A percentile compares a stretch with the other conserved stretches of the same genome.
Conservation (phyloP, 2,797 vertebrate species). For the Periophthalmus magnuspinnatus region DNA sequence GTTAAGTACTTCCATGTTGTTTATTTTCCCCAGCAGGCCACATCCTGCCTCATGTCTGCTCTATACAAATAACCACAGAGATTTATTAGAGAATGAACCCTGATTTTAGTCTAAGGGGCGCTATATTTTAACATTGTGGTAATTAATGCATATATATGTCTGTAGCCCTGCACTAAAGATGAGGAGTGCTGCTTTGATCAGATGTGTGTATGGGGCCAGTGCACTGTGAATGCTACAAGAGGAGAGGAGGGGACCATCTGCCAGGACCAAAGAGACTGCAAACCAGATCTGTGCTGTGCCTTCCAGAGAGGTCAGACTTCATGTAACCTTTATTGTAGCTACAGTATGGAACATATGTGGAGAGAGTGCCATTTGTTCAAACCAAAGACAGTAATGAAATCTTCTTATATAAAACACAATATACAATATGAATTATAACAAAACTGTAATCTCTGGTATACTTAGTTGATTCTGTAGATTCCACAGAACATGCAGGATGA, state of each 20-base stretch:
- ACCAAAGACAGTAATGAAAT: background rate
- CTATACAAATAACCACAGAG: background rate
- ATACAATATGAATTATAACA: background rate
- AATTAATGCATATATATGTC: background rate
- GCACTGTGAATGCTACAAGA: conserved; percentile 67
- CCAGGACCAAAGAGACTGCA: conserved; percentile 89
- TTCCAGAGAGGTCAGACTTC: conserved; percentile 84
- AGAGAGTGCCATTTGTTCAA: no score
- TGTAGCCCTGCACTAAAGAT: conserved; percentile 85
- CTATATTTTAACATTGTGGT: background rate
- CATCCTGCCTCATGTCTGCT: background rate
- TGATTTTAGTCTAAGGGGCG: background rate
- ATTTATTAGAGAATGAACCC: background rate
- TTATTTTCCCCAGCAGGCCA: conserved; percentile 10
- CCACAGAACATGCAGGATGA: no score
- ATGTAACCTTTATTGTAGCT: background rate
- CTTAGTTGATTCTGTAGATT: background rate
- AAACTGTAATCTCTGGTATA: background rate
- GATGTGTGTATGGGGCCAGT: conserved; percentile 93
- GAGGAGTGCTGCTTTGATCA: conserved; percentile 88
- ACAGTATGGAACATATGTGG: no score
- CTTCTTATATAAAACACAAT: background rate
- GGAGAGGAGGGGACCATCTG: conserved; percentile 92
- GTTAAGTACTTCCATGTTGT: conserved; percentile 7
- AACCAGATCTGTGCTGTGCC: conserved; percentile 85